These are phyloP conservation scores for Setipinna tenuifilis DNA, from an alignment of 2,797 vertebrate genomes.

Conservation along the genomic window DNA sequence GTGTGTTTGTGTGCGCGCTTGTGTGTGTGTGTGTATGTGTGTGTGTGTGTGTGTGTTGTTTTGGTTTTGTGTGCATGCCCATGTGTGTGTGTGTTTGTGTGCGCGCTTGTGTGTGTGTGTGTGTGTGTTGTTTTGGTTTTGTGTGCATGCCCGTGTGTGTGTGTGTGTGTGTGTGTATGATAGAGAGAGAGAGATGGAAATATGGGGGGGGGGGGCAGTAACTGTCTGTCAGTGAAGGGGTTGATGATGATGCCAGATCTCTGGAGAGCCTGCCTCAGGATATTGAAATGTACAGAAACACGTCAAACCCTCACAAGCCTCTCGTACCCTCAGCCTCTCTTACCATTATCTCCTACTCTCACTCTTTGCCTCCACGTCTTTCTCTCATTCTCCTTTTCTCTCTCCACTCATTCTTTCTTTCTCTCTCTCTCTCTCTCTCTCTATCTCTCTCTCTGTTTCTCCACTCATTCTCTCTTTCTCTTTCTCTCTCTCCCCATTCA, in stretches of 20 bases:
- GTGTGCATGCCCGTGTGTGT: not conserved
- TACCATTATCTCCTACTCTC: not conserved
- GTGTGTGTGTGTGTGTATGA: not conserved
- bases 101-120: not conserved
- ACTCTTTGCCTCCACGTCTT: no score
- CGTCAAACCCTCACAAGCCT: not conserved
- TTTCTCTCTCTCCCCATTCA: no score
- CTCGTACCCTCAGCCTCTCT: not conserved
- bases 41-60: no score
- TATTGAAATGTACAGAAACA: not conserved
- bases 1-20: no score
- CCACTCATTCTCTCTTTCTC: no score
- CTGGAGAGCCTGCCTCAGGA: not conserved
- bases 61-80: no score
- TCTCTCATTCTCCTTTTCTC: no score
- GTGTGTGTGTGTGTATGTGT: no score
- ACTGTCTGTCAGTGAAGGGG: not conserved
- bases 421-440: no score
- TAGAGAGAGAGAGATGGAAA: conserved; percentile 1
- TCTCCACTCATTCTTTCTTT: no score
- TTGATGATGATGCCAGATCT: conserved; percentile 11
- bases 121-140: not conserved
- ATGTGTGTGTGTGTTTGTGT: not conserved
- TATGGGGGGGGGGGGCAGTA: not conserved
- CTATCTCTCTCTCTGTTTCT: no score